Conservation (phyloP, 2,113 vertebrate species). For the Sula dactylatra region DNA sequence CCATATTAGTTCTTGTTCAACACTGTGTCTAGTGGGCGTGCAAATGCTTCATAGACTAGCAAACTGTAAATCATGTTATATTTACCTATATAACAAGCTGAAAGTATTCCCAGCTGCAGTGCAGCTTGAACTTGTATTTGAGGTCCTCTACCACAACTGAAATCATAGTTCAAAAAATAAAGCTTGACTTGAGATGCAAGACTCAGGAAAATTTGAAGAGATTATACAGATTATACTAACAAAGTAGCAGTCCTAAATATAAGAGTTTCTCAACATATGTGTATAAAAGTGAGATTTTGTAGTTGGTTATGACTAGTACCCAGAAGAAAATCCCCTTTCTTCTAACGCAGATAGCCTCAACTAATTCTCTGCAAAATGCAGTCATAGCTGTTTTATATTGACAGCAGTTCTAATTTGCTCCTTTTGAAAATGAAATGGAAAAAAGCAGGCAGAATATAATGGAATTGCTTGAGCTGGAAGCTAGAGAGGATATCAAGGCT, state of each 20-base stretch:
- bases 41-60: background rate
- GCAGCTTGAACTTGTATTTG: background rate
- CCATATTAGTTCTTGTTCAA: background rate
- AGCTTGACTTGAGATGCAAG: background rate
- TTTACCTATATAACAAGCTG: background rate
- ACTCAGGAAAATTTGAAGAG: background rate
- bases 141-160: background rate
- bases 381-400: background rate
- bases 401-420: background rate
- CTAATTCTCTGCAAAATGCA: background rate
- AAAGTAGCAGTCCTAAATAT: background rate
- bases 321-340: background rate
- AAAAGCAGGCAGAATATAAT: background rate
- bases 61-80: background rate
- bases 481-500: background rate
- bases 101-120: background rate
- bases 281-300: background rate
- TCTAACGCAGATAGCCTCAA: background rate
- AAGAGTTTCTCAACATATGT: background rate
- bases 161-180: background rate
- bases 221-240: background rate
- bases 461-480: background rate
- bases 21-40: background rate
- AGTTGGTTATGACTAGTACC: background rate
- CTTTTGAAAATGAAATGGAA: background rate